A percentile compares a stretch with the other conserved stretches of the same genome.
phyloP scores from a whole-genome alignment of 2,888 invertebrate genomes.

The Himalopsyche tibetana region DNA sequence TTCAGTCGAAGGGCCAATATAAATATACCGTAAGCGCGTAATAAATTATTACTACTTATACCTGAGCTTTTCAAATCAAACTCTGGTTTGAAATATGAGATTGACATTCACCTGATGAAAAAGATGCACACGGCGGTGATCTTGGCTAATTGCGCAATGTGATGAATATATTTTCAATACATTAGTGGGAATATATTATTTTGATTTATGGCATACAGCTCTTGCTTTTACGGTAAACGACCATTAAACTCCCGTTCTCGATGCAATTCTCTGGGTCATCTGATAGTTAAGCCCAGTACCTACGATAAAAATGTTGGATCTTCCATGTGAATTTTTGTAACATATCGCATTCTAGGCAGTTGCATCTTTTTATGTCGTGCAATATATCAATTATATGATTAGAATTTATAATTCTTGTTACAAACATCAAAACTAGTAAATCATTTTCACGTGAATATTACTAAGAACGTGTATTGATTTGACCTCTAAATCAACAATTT shows the following conservation, averaged over 20 bases:
- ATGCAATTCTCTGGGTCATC: slow-evolving; percentile 22
- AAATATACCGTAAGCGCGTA: too few relatives aligned
- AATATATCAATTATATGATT: slow-evolving; percentile 23
- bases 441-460: too few relatives aligned
- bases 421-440: too few relatives aligned
- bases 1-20: too few relatives aligned
- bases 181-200: slow-evolving; percentile 20
- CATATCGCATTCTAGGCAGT: neutral
- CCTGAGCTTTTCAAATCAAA: too few relatives aligned
- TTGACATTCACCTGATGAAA: slow-evolving; percentile 1
- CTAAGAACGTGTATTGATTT: too few relatives aligned
- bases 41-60: too few relatives aligned
- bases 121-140: neutral
- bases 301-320: neutral
- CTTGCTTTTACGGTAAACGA: slow-evolving; percentile 26
- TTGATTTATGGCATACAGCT: slow-evolving; percentile 16
- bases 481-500: too few relatives aligned
- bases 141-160: slow-evolving; percentile 18
- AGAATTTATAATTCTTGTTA: neutral
- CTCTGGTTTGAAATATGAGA: neutral
- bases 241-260: slow-evolving; percentile 16
- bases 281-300: slow-evolving; percentile 1
- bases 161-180: slow-evolving; percentile 26
- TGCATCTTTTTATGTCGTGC: neutral
- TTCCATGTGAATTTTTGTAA: slow-evolving; percentile 7